Evolutionary conservation across 2,888 invertebrate genomes (phyloP), one percentile per base, ranked within the genome.

Genomic region (Chironomus riparius): DNA sequence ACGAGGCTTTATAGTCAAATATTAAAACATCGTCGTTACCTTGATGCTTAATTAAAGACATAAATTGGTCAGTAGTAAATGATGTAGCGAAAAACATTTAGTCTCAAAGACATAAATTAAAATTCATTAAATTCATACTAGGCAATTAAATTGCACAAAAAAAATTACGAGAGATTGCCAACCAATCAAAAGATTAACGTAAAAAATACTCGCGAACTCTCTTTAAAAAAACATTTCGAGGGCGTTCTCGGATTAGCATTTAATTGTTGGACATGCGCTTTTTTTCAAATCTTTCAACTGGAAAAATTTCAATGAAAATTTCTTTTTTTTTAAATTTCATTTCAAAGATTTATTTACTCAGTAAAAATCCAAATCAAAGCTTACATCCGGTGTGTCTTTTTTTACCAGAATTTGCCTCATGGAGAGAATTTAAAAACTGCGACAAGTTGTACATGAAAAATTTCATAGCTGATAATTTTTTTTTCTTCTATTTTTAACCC

Each of bases 301-400:
- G 74, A 74, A 74, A 74, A 74, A 74, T 74, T 56, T 68, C 74
- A 47, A 56, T 73, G 74, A 68, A 74, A 74, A 74, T 13, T 74
- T 68, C 28, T 68, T 62, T 28, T 61, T 72, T 72, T 61, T n/a
- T n/a, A n/a, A n/a, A 50, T 56, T 56, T 56, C 56, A 56, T 38
- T 38, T 38, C 38, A 56, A 10, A 28, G 74, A 74, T 74, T 74
- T 74, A 74, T 74, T 74, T 74, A 74, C 65, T 62, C 56, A 73
- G 72, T 65, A 73, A 68, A 71, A 74, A 74, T 74, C 65, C 74
- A 68, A 74, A 74, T 74, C 74, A 74, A 74, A 74, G 74, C 74
- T 28, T 48, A 74, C 74, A 47, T 74, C 74, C 74, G 74, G 65
- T 18, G 18, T 74, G 22, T 65, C 74, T 62, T 38, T 74, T 73